Conservation (phyloP, 2,888 invertebrate genomes). For the Hipparchia semele region DNA sequence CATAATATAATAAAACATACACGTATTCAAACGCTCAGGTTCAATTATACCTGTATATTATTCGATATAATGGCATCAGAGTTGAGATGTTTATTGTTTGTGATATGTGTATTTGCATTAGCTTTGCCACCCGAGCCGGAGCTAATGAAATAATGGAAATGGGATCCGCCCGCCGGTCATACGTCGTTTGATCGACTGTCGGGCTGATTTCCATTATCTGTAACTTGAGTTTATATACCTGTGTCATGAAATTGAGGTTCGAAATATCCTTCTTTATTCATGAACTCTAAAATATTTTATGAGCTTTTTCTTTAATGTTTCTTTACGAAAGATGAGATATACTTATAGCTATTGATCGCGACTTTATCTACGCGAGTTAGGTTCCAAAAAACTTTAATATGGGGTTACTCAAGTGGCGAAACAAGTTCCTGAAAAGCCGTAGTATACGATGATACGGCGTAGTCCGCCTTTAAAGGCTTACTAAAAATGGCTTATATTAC, state of each 20-base stretch:
- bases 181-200: constrained; percentile 13
- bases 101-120: constrained; percentile 10
- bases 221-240: not conserved
- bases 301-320: too few species aligned
- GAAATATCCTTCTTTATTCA: not conserved
- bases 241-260: not conserved
- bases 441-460: too few species aligned
- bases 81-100: constrained; percentile 15
- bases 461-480: too few species aligned
- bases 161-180: constrained; percentile 9
- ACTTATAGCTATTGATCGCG: too few species aligned
- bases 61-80: constrained; percentile 2
- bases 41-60: not conserved
- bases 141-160: constrained; percentile 28
- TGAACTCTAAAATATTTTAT: too few species aligned
- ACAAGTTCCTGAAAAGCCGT: too few species aligned
- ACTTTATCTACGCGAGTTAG: too few species aligned
- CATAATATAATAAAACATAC: not conserved
- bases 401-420: too few species aligned
- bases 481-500: too few species aligned
- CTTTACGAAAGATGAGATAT: too few species aligned
- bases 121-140: constrained; percentile 14
- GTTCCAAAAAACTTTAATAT: too few species aligned
- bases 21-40: not conserved
- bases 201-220: not conserved